These are phyloP conservation scores for Dichetophora obliterata DNA, from an alignment of 2,888 invertebrate genomes.

Conservation along the genomic window DNA sequence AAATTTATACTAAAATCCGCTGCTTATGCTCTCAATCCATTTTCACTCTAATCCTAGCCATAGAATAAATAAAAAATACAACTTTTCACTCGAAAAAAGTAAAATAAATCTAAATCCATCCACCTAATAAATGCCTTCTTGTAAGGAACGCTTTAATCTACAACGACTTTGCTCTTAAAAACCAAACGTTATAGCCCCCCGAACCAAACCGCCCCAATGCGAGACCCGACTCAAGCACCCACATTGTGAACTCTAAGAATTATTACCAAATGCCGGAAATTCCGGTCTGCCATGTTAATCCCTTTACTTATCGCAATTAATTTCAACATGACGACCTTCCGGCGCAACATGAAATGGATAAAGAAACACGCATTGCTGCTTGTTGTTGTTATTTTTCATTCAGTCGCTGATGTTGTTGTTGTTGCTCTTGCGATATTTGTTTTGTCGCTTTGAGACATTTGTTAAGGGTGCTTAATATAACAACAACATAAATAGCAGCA, in stretches of 20 bases:
- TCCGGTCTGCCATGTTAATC: slow-evolving; percentile 63
- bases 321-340: slow-evolving; percentile 55
- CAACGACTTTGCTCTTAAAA: too few relatives aligned
- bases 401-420: neutral
- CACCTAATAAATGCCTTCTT: neutral
- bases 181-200: too few relatives aligned
- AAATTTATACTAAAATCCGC: neutral
- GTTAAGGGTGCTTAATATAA: slow-evolving; percentile 21
- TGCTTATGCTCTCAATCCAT: neutral
- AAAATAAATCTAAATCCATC: slow-evolving; percentile 24
- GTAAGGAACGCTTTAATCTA: neutral
- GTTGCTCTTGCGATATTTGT: slow-evolving; percentile 8
- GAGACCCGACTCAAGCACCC: neutral
- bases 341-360: slow-evolving; percentile 41
- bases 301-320: slow-evolving; percentile 66
- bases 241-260: slow-evolving; percentile 49
- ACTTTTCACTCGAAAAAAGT: neutral
- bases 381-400: neutral
- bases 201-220: too few relatives aligned
- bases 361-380: slow-evolving; percentile 21
- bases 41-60: neutral
- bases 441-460: slow-evolving; percentile 33
- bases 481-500: slow-evolving; percentile 28
- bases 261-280: slow-evolving; percentile 62
- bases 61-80: neutral